Percentiles rank a stretch among this genome's conserved stretches.
Conservation (phyloP, 2,113 vertebrate species). For the Cariama cristata region DNA sequence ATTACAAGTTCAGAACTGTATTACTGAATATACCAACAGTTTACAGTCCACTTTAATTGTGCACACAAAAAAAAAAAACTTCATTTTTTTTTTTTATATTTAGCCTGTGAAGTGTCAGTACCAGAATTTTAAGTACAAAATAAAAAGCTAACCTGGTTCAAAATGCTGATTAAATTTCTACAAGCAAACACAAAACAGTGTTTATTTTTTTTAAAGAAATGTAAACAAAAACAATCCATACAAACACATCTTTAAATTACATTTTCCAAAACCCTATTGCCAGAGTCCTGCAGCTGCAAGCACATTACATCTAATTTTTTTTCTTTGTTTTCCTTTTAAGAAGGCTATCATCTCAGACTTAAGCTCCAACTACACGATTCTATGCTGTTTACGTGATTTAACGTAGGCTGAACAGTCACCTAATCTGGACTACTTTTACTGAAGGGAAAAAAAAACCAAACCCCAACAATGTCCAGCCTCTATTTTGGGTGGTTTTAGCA, state of each 20-base stretch:
- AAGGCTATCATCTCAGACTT: constrained; percentile 65
- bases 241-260: constrained; percentile 84
- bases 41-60: constrained; percentile 92
- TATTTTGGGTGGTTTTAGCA: constrained; percentile 86
- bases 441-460: constrained; percentile 59
- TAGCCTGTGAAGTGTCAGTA: constrained; percentile 89
- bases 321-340: constrained; percentile 59
- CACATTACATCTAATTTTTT: constrained; percentile 50
- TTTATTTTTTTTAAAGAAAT: constrained; percentile 82
- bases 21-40: constrained; percentile 81
- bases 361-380: constrained; percentile 65
- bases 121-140: constrained; percentile 85
- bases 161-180: constrained; percentile 83
- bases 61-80: constrained; percentile 88
- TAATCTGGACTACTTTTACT: constrained; percentile 80
- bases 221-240: constrained; percentile 89
- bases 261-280: constrained; percentile 78
- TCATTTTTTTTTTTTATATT: constrained; percentile 81
- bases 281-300: constrained; percentile 80
- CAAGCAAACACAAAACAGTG: constrained; percentile 86
- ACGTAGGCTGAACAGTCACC: constrained; percentile 76
- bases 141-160: constrained; percentile 82
- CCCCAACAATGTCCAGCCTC: constrained; percentile 76
- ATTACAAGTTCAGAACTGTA: constrained; percentile 92
- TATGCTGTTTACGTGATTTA: constrained; percentile 74